Evolutionary conservation across 2,113 vertebrate genomes (phyloP).

Genomic region (Peucedramus taeniatus): DNA sequence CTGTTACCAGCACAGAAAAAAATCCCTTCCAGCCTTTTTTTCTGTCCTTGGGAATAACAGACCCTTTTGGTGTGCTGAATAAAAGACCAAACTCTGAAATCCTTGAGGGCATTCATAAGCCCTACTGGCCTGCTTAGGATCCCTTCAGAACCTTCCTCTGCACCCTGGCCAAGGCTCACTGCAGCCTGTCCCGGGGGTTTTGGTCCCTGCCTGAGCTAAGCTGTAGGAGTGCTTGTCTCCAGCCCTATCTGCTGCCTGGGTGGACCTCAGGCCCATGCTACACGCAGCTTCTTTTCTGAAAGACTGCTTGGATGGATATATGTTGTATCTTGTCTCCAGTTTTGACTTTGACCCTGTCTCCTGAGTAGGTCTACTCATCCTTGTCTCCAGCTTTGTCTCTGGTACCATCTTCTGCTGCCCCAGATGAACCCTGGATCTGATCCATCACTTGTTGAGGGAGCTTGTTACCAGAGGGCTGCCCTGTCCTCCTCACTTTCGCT

Average conservation of each 20-base stretch:
- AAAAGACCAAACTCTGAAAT: background rate
- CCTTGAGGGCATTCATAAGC: background rate
- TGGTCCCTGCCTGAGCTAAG: background rate
- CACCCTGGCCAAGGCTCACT: no score
- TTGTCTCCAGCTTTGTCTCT: background rate
- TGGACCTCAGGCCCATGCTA: background rate
- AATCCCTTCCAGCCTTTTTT: background rate
- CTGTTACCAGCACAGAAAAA: background rate
- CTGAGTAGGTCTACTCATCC: background rate
- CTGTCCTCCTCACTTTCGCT: background rate
- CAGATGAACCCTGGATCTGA: background rate
- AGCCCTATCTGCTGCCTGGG: background rate
- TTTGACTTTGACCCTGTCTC: background rate
- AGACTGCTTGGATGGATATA: background rate
- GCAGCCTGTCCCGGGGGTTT: background rate
- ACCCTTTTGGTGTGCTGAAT: background rate
- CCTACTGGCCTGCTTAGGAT: background rate
- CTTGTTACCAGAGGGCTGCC: background rate
- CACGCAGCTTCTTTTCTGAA: background rate
- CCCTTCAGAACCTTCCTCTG: no score
- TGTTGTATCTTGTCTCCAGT: background rate
- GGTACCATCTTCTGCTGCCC: background rate
- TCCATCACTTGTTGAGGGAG: background rate
- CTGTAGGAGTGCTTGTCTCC: background rate
- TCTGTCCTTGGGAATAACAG: background rate